Conservation (phyloP, 2,113 vertebrate genomes). For the Eurypyga helias region DNA sequence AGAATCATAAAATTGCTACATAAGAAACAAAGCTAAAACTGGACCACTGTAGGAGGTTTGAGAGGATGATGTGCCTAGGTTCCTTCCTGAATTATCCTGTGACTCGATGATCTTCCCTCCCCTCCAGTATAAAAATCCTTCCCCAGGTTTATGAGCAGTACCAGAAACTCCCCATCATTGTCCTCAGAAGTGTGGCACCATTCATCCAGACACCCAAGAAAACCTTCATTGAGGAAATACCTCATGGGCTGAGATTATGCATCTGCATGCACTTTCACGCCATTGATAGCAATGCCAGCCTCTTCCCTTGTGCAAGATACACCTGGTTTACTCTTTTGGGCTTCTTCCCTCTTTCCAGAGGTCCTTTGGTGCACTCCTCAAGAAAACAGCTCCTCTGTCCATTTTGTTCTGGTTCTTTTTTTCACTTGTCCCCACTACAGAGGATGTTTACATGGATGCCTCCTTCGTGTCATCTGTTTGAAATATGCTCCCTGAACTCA, state of each 20-base stretch:
- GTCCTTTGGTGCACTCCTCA: not conserved
- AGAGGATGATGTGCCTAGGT: not conserved
- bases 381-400: not conserved
- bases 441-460: slow-evolving; percentile 37
- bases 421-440: not conserved
- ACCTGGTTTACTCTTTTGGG: not conserved
- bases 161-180: not conserved
- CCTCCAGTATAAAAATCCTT: not conserved
- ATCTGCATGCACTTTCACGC: not conserved
- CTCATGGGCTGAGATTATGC: not conserved
- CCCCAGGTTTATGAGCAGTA: not conserved
- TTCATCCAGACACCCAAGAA: not conserved
- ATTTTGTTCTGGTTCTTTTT: slow-evolving; percentile 26
- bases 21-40: not conserved
- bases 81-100: not conserved
- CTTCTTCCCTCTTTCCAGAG: not conserved
- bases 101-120: not conserved
- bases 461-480: slow-evolving; percentile 47
- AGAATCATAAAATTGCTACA: not conserved
- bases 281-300: not conserved
- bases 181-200: not conserved
- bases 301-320: not conserved
- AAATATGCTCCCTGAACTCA: slow-evolving; percentile 27
- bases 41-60: not conserved
- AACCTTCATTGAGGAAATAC: not conserved